Conservation (phyloP, 2,888 invertebrate genomes). For the Augochlorella aurata region DNA sequence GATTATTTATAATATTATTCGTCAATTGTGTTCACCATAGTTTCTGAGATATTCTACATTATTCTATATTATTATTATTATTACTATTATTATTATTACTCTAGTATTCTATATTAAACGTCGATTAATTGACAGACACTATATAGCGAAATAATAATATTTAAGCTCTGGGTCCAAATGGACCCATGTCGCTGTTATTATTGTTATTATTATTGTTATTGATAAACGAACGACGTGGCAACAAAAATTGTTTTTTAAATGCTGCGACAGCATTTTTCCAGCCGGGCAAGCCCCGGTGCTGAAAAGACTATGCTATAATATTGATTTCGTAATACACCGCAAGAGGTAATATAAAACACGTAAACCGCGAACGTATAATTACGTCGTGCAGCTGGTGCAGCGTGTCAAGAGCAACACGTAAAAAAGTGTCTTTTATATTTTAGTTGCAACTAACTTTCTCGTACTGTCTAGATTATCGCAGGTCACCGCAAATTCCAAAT, state of each 20-base stretch:
- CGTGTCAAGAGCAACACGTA: conserved; percentile 11
- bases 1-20: too few relatives aligned
- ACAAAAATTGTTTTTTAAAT: background rate
- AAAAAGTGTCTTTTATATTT: conserved; percentile 17
- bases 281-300: background rate
- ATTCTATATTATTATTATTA: too few relatives aligned
- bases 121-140: too few relatives aligned
- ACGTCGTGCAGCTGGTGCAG: background rate
- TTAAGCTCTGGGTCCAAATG: too few relatives aligned
- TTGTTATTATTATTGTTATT: too few relatives aligned
- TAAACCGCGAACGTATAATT: background rate
- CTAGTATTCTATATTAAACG: too few relatives aligned
- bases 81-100: too few relatives aligned
- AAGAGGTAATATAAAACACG: background rate
- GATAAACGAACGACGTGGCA: too few relatives aligned
- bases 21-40: too few relatives aligned
- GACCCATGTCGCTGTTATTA: too few relatives aligned
- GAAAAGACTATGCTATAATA: background rate
- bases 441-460: conserved; percentile 36
- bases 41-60: too few relatives aligned
- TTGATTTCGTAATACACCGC: conserved; percentile 14
- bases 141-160: too few relatives aligned
- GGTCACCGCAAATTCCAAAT: background rate
- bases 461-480: conserved; percentile 1
- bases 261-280: background rate